Evolutionary conservation across 35 echinoderm and acorn worm species (phyloP).

Genomic region (Chiridota heheva): DNA sequence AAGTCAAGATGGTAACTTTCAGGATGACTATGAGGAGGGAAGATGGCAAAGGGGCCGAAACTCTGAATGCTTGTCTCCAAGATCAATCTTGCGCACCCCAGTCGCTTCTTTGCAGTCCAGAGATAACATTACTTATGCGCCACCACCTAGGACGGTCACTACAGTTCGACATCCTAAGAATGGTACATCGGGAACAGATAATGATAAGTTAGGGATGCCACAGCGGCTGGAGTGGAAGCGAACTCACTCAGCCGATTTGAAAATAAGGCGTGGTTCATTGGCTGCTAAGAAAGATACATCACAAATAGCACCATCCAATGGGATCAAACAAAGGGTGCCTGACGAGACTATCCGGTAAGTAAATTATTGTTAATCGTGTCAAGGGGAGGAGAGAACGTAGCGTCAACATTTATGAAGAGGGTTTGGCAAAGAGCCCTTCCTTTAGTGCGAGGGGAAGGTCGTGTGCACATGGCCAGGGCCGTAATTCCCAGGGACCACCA

Average conservation of each 20-base stretch:
- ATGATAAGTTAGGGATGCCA: conserved; percentile 11
- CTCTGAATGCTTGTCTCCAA: background rate
- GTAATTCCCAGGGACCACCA: too few species aligned
- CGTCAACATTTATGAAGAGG: too few species aligned
- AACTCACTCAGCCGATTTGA: background rate
- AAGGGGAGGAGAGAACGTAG: too few species aligned
- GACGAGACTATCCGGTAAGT: conserved; percentile 35
- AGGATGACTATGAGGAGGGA: too few species aligned
- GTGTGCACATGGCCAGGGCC: too few species aligned
- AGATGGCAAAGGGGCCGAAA: background rate
- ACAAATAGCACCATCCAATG: background rate
- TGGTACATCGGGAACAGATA: too few species aligned
- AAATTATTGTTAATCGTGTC: background rate
- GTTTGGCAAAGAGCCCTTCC: too few species aligned
- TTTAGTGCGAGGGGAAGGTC: too few species aligned
- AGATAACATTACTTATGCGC: too few species aligned
- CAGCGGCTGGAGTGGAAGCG: conserved; percentile 22
- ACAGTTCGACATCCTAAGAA: too few species aligned
- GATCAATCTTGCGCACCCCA: conserved; percentile 1
- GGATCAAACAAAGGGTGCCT: conserved; percentile 4
- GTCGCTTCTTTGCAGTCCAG: conserved; percentile 30
- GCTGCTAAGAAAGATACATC: background rate
- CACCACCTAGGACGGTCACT: too few species aligned
- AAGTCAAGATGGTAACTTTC: too few species aligned
- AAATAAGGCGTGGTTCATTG: background rate